These are phyloP conservation scores for Schizopygopsis pylzovi DNA, from an alignment of 2,797 vertebrate genomes.

Conservation along the genomic window DNA sequence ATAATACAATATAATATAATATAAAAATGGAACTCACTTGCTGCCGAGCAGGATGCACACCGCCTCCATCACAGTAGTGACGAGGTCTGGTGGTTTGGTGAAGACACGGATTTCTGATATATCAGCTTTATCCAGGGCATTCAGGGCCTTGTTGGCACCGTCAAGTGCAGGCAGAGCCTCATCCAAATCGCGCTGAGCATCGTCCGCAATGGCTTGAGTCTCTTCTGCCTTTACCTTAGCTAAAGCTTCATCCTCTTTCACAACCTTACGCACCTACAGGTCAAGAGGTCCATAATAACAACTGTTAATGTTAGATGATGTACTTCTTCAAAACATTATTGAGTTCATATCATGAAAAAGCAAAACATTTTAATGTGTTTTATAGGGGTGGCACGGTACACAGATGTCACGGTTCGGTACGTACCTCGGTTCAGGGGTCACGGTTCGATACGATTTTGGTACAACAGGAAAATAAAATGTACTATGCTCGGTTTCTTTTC, in stretches of 20 bases:
- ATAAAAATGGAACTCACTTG: constrained; percentile 77
- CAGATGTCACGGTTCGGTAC: too few species aligned
- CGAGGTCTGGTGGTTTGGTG: constrained; percentile 84
- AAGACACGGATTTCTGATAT: constrained; percentile 90
- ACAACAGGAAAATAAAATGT: too few species aligned
- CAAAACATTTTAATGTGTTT: neutral
- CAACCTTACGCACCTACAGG: constrained; percentile 78
- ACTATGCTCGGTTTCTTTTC: too few species aligned
- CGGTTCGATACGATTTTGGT: too few species aligned
- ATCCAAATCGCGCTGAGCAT: constrained; percentile 85
- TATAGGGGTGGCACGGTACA: too few species aligned
- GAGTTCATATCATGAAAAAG: neutral
- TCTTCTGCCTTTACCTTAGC: constrained; percentile 85
- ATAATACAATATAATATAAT: neutral
- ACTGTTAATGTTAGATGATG: neutral
- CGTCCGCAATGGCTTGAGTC: constrained; percentile 85
- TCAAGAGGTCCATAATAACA: constrained; percentile 4
- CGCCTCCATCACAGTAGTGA: constrained; percentile 89
- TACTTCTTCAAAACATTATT: neutral
- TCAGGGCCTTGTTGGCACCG: constrained; percentile 81
- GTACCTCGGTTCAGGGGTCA: too few species aligned
- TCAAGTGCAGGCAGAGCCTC: constrained; percentile 84
- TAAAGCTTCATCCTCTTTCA: constrained; percentile 83
- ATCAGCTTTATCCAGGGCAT: constrained; percentile 85
- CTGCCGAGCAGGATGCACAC: constrained; percentile 83